Base-by-base conservation (phyloP, 2,113 vertebrate species). In the Anarhynchus alexandrinus region DNA sequence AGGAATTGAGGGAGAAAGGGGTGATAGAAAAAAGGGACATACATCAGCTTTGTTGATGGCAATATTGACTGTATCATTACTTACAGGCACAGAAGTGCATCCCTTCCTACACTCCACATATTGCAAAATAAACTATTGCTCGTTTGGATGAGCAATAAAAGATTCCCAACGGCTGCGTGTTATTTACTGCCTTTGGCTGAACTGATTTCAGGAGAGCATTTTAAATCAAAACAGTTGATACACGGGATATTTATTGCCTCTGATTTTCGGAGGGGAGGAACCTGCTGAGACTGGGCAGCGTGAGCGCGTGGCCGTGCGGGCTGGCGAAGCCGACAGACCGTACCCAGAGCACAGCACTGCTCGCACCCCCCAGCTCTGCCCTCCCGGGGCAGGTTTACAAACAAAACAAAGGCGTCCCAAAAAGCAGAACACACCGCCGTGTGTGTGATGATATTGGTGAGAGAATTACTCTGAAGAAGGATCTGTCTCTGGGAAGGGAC, bases 171-270 rank as follows among this genome's bases (percentile, higher is more conserved):
- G 11, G 49, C 15, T 86, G 49, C 15, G 11, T 69, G 36, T 34
- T 90, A 94, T 88, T 94, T 70, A 86, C 45, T 95, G 49, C 78
- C 45, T 77, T 77, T 69, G 78, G 87, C 66, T 88, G 89, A 72
- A 36, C 14, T 32, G 61, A 59, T 96, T 95, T 55, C 88, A 79
- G 76, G 42, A 36, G 55, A 54, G 62, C 58, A 19, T 81, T 94
- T 94, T 72, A 91, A 93, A 94, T 88, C 62, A 59, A 81, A 82
- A 13, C 58, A 15, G 66, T 78, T 87, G 92, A 92, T 77, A 54
- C 15, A 20, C 6, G 71, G 36, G 51, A 29, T 82, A 81, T 89
- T 88, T 91, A 91, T 70, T 81, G 57, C 38, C 64, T 74, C 36
- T 71, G 78, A 26, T 84, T 82, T 84, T 92, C 42, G 13, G 1